Base-by-base conservation (phyloP, 2,888 invertebrate species). In the Romanomermis culicivorax region DNA sequence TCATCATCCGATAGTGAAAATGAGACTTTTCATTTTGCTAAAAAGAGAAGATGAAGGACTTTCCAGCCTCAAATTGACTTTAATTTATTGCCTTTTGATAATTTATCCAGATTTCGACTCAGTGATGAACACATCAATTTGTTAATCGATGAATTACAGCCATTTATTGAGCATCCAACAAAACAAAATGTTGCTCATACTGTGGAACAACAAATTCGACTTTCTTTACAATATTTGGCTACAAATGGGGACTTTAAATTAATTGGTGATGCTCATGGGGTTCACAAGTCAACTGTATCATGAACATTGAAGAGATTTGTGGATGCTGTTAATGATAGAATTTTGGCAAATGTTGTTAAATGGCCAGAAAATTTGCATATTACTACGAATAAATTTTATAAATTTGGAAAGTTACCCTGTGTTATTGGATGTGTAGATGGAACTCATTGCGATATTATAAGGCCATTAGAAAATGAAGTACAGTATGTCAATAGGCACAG, bases 351-450 rank as follows among this genome's bases (percentile, higher is more conserved):
- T 29, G 20, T 51, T 2, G 29, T 51, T 29, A 26, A 29, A 11
- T 51, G 51, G 51, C 51, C 51, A n/a, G n/a, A 51, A 30, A 36
- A 3, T 30, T 26, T 26, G 11, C 29, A 26, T n/a, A 26, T 20
- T 23, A n/a, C 30, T 7, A 26, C 51, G 4, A 29, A 24, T 30
- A 11, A 51, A 29, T 51, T 51, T 30, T 29, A n/a, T 4, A 20
- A 29, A 7, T 4, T 30, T 30, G 30, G 29, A 20, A 26, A 26
- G 4, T 11, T 51, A 11, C 51, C 51, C 4, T 24, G 51, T 11
- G 51, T 51, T 7, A 23, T 51, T 51, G 51, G 51, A n/a, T 51
- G 51, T 26, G 23, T 51, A 23, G 51, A 51, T 30, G 51, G 51
- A 30, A 30, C 30, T 20, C 23, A 51, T 51, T 4, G 17, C 51